Base-by-base conservation (phyloP, 2,888 invertebrate genomes). In the Lingula anatina region DNA sequence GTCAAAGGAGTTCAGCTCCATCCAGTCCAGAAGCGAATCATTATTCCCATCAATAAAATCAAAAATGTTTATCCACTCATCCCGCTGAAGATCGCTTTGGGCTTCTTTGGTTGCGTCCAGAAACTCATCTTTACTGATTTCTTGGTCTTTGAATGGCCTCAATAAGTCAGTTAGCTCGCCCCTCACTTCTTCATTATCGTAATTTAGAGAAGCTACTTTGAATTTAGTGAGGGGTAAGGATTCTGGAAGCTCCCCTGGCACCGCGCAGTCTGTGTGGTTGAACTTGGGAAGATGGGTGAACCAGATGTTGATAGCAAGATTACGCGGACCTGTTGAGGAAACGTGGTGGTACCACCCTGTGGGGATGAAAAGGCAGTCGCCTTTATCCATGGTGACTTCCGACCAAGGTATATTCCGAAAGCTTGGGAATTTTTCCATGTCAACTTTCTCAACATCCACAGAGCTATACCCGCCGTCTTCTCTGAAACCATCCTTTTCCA, bases 351-450 rank as follows among this genome's bases (percentile, higher is more conserved):
- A 61, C 65, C 66, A 66, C 20, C 61, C 61, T 48, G 18, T 56
- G 47, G 73, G 73, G 37, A 72, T 69, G 48, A 55, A 71, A 12
- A 71, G 46, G 56, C 73, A 73, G 56, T 73, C 73, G 38, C 73
- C 73, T 48, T 64, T 62, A 5, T 53, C 52, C 50, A 72, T 52
- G 7, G 53, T 54, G 1, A 59, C 65, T 36, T 57, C 49, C 42
- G 58, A 55, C 66, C 68, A 71, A 1, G 66, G 64, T 1, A 67
- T 48, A 28, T 57, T 41, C 18, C 49, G 43, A 0, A 73, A 46
- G 1, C 51, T 54, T 4, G 66, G 64, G 48, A 61, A 71, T 41
- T 55, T 56, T 5, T 57, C 25, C 46, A 64, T 54, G 43, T 73
- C 71, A 12, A 72, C 66, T 2, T 46, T 51, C 20, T 69, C 68